These are phyloP conservation scores for Drosophila maculinotata DNA, from an alignment of 2,888 invertebrate genomes.

Conservation along the genomic window DNA sequence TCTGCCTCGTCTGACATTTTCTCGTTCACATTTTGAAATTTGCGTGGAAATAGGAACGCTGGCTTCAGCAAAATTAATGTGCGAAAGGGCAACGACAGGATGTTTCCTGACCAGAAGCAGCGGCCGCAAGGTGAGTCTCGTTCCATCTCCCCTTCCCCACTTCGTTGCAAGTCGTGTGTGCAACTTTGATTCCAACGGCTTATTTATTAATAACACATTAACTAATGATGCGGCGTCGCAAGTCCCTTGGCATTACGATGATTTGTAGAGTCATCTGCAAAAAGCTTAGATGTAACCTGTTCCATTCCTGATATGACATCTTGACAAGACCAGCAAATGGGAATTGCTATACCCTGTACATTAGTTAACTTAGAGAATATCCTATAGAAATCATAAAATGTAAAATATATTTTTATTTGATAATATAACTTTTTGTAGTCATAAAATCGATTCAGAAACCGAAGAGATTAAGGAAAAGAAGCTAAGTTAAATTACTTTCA, in stretches of 20 bases:
- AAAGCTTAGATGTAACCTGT: background rate
- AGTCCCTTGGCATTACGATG: conserved; percentile 15
- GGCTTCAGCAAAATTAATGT: conserved; percentile 86
- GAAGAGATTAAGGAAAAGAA: no score
- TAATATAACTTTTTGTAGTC: no score
- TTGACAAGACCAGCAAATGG: background rate
- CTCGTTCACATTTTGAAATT: conserved; percentile 37
- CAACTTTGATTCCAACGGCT: conserved; percentile 11
- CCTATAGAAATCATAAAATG: background rate
- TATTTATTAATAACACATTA: conserved; percentile 37
- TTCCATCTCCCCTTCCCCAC: background rate
- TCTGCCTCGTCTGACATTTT: conserved; percentile 11
- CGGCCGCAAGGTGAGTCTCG: conserved; percentile 83
- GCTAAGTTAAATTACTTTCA: no score
- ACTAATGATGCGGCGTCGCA: conserved; percentile 17
- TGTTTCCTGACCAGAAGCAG: conserved; percentile 87
- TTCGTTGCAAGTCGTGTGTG: background rate
- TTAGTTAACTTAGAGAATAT: background rate
- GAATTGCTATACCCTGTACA: conserved; percentile 1
- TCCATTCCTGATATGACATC: background rate
- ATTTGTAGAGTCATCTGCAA: conserved; percentile 7
- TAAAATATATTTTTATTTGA: background rate
- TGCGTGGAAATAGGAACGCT: conserved; percentile 49
- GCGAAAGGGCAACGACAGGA: conserved; percentile 90
- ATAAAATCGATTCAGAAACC: no score